Base-by-base conservation (phyloP, 2,113 vertebrate genomes). In the Tautogolabrus adspersus region DNA sequence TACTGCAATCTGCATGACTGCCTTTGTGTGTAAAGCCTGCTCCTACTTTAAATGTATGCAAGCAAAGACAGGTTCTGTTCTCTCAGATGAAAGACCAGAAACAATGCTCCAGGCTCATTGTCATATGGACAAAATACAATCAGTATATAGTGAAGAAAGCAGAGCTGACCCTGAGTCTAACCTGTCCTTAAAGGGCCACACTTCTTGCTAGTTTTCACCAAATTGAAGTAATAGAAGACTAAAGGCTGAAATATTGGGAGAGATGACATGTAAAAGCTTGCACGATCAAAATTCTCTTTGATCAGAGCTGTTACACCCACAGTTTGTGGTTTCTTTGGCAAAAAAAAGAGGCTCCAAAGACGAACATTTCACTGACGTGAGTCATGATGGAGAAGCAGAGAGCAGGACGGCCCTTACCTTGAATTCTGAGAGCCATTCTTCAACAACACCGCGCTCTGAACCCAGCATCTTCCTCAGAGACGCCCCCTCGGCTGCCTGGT, bases 381-480 rank as follows among this genome's bases (percentile, higher is more conserved):
- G 55, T 72, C 56, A 74, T 6, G 34, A 72, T 19, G 42, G 44
- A 64, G n/a, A 49, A 13, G 21, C 12, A 56, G 58, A 40, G 12
- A 5, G 40, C 46, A 38, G 22, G 10, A 13, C 11, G 23, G 9
- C n/a, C n/a, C 67, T 95, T 92, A 99, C 98, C 97, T 99, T 99
- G 96, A 98, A 99, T 96, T 99, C 97, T 80, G 96, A 98, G 84
- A 99, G 95, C 98, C 98, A 99, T 96, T 99, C 98, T 95, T 99
- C 97, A 51, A 99, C 97, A 15, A 98, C 96, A 66, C 95, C 90
- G 79, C 96, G 94, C 93, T 98, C 96, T 84, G 96, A 95, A 90
- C 95, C 95, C 95, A 97, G 95, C 96, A 98, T 98, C 94, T 97
- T 98, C 93, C 91, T 88, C 84, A 93, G 85, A 89, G 86, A 89